Evolutionary conservation across 2,113 vertebrate genomes (phyloP).

Genomic region (Hemiscyllium ocellatum): DNA sequence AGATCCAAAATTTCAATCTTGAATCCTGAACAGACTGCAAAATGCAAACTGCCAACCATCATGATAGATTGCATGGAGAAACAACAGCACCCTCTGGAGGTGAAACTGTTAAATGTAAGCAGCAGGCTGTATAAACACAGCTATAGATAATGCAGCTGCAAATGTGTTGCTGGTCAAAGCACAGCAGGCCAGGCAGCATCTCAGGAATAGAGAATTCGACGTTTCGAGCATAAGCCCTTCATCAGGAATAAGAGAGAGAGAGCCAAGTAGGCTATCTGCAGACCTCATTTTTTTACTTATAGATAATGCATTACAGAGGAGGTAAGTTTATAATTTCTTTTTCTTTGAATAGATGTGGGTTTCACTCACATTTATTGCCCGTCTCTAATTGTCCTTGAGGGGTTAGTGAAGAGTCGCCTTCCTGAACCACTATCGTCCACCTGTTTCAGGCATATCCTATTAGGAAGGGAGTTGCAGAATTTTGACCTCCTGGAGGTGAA

Average conservation of each 20-base stretch:
- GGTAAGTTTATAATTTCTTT: not conserved
- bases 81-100: not conserved
- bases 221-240: too few species aligned
- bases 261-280: too few species aligned
- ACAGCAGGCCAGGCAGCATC: too few species aligned
- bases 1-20: not conserved
- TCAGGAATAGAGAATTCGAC: too few species aligned
- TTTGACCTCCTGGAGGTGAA: too few species aligned
- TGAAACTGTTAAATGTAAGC: not conserved
- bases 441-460: not conserved
- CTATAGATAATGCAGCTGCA: not conserved
- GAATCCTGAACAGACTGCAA: not conserved
- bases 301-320: not conserved
- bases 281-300: too few species aligned
- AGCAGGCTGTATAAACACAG: not conserved
- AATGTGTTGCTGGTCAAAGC: too few species aligned
- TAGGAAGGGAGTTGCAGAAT: not conserved
- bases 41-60: not conserved
- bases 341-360: not conserved
- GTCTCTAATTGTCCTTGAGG: not conserved
- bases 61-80: not conserved
- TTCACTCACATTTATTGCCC: not conserved
- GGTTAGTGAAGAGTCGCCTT: not conserved
- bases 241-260: too few species aligned
- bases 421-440: not conserved